Conservation (phyloP, 2,797 vertebrate genomes). For the Phrynocephalus guinanensis region DNA sequence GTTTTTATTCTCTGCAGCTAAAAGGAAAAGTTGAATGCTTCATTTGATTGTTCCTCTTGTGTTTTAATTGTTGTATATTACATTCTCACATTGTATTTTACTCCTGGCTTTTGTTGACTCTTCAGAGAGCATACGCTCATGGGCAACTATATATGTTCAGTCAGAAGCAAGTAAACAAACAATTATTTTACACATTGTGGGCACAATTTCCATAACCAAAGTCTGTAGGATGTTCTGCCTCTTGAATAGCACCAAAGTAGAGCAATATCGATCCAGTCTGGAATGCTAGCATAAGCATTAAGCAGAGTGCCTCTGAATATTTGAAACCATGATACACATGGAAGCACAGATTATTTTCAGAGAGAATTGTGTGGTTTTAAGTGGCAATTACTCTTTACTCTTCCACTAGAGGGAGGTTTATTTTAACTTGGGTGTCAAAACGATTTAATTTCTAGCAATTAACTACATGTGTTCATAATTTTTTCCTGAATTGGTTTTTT, state of each 20-base stretch:
- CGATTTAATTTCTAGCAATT: too few species aligned
- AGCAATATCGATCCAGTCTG: not conserved
- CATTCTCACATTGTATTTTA: not conserved
- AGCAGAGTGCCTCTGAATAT: too few species aligned
- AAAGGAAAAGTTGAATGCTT: not conserved
- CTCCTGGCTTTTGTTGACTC: not conserved
- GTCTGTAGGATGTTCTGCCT: not conserved
- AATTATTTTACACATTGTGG: not conserved
- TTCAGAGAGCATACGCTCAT: not conserved
- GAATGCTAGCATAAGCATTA: too few species aligned
- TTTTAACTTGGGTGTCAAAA: too few species aligned
- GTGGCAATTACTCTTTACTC: too few species aligned
- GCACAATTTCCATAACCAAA: not conserved
- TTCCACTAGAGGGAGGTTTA: too few species aligned
- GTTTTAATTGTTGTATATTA: not conserved
- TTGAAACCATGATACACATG: too few species aligned
- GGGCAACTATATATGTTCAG: not conserved
- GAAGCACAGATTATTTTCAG: too few species aligned
- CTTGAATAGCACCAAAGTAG: not conserved
- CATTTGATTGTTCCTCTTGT: conserved; percentile 4
- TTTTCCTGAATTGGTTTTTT: too few species aligned
- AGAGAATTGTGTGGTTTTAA: too few species aligned
- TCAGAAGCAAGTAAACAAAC: not conserved
- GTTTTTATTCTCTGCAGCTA: not conserved
- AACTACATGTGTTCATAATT: too few species aligned